Evolutionary conservation across 2,888 invertebrate genomes (phyloP).

Genomic region (Halictus ligatus): DNA sequence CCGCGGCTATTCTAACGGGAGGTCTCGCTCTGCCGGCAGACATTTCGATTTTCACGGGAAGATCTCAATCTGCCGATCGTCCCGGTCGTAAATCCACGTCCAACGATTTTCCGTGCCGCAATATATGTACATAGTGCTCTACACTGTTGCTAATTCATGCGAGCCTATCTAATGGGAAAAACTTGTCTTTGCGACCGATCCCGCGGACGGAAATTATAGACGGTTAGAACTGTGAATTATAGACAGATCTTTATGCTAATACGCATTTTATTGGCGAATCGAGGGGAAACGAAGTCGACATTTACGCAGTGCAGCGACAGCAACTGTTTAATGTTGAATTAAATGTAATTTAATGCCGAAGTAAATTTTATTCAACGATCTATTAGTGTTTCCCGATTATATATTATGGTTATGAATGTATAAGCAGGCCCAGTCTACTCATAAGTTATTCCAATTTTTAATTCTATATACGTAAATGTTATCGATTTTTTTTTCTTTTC

Average conservation of each 20-base stretch:
- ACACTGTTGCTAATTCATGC: background rate
- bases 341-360: background rate
- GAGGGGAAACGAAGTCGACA: background rate
- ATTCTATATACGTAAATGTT: background rate
- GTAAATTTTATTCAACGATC: background rate
- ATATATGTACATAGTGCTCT: background rate
- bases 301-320: background rate
- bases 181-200: background rate
- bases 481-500: background rate
- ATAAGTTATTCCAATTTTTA: background rate
- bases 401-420: background rate
- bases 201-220: background rate
- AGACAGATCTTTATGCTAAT: background rate
- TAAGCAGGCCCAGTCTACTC: background rate
- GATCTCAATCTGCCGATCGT: background rate
- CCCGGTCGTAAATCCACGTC: background rate
- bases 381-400: background rate
- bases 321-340: background rate
- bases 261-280: background rate
- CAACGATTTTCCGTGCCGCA: background rate
- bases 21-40: background rate
- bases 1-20: conserved; percentile 7
- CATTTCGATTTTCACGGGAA: conserved; percentile 16
- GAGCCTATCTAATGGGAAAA: background rate
- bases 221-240: background rate